Conservation (phyloP, 2,888 invertebrate species). For the Eudasyphora cyanicolor region DNA sequence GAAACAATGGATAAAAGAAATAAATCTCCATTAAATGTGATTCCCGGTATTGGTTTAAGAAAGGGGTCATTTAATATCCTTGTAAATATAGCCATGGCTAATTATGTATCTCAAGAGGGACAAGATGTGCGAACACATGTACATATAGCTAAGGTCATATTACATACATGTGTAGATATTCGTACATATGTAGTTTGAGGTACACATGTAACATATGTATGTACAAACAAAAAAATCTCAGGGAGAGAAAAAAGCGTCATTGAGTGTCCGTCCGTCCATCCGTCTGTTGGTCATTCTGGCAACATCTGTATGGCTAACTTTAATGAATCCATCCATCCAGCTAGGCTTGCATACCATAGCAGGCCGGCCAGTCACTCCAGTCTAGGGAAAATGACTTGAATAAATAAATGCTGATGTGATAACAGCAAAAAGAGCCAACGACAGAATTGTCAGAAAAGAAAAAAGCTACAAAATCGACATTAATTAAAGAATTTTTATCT, state of each 20-base stretch:
- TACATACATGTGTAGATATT: neutral
- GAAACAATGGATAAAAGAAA: conserved; percentile 1
- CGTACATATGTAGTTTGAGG: conserved; percentile 6
- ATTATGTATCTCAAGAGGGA: conserved; percentile 17
- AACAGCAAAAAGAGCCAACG: conserved; percentile 19
- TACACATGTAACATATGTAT: neutral
- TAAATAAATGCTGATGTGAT: conserved; percentile 57
- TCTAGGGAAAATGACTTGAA: conserved; percentile 43
- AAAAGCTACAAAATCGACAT: conserved; percentile 49
- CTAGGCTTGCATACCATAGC: neutral
- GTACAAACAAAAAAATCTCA: neutral
- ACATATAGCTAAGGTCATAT: conserved; percentile 13
- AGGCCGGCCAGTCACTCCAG: neutral
- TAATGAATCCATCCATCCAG: conserved; percentile 17
- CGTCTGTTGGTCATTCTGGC: no score
- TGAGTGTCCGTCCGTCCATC: no score
- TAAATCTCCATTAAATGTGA: conserved; percentile 26
- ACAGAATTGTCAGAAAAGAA: neutral
- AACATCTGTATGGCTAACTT: conserved; percentile 30
- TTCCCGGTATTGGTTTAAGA: neutral
- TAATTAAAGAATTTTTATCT: conserved; percentile 62
- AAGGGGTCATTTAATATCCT: conserved; percentile 45
- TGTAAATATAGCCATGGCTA: conserved; percentile 36
- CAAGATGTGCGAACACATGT: neutral
- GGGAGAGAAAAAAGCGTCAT: neutral